Base-by-base conservation (phyloP, 2,888 invertebrate species). In the Dorcus hopei region DNA sequence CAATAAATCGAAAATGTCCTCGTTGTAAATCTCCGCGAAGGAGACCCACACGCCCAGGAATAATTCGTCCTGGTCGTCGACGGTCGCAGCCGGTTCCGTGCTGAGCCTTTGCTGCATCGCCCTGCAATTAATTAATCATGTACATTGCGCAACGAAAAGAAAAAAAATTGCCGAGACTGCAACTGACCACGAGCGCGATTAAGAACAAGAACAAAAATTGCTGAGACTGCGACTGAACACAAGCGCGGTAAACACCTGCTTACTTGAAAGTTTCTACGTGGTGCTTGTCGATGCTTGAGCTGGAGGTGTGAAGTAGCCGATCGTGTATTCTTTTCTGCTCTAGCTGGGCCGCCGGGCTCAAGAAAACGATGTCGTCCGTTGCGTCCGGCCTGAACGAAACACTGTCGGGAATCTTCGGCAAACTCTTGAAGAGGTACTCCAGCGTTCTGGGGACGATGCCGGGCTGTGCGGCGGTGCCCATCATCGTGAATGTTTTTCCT, bases 21-120 rank as follows among this genome's bases (percentile, higher is more conserved):
- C 96, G 74, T 96, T 96, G 76, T 96, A 95, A 45, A 97, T 90
- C 76, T 96, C 95, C 0, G 88, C 87, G 78, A 92, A 94, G 0
- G 94, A 93, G 14, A 96, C 84, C 94, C 95, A 92, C 0, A 90
- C 80, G 23, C 40, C 51, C n/a, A 59, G 26, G 16, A 48, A 47
- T 3, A 55, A 41, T 9, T 45, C 54, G 14, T 23, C 39, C 14
- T 38, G 39, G 7, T 52, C 53, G 16, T 58, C 57, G 7, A 60
- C 3, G 5, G 40, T 49, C 6, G 63, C 65, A 6, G 49, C 63
- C 9, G 58, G 55, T 41, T 62, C 62, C 9, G 38, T 40, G 16
- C 63, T 61, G 0, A 66, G 39, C 26, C 63, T 51, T 6, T 56
- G 40, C 43, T 63, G 61, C 66, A 66, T 66, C 8, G 49, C 38